Conservation (phyloP, 2,113 vertebrate species). For the Gymnogyps californianus region DNA sequence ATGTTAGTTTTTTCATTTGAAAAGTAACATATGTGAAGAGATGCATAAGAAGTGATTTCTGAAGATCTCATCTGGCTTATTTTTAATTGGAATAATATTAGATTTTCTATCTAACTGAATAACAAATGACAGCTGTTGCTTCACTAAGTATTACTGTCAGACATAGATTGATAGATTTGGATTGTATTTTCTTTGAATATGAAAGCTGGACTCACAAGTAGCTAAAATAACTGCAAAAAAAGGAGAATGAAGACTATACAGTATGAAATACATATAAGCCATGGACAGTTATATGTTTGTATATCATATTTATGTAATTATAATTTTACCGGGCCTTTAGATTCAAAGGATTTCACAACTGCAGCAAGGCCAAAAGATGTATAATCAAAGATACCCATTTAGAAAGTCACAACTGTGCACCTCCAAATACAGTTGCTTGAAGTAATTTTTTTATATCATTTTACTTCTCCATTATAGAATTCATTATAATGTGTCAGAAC, state of each 20-base stretch:
- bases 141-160: not conserved
- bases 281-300: not conserved
- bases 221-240: not conserved
- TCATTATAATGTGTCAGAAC: not conserved
- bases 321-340: not conserved
- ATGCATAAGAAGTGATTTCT: conserved; percentile 34
- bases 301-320: not conserved
- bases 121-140: not conserved
- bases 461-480: not conserved
- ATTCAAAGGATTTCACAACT: not conserved
- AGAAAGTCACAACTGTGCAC: not conserved
- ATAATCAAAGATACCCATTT: not conserved
- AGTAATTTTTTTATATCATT: not conserved
- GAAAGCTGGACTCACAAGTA: not conserved
- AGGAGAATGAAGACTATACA: not conserved
- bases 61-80: conserved; percentile 42
- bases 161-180: not conserved
- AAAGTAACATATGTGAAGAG: conserved; percentile 44
- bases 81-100: conserved; percentile 59
- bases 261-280: not conserved
- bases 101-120: not conserved
- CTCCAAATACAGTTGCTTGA: not conserved
- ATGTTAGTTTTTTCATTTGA: conserved; percentile 38
- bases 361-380: not conserved
- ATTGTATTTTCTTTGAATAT: not conserved